A percentile compares a stretch with the other conserved stretches of the same genome.
phyloP scores from a whole-genome alignment of 2,888 invertebrate species.

The Dicycla oo region DNA sequence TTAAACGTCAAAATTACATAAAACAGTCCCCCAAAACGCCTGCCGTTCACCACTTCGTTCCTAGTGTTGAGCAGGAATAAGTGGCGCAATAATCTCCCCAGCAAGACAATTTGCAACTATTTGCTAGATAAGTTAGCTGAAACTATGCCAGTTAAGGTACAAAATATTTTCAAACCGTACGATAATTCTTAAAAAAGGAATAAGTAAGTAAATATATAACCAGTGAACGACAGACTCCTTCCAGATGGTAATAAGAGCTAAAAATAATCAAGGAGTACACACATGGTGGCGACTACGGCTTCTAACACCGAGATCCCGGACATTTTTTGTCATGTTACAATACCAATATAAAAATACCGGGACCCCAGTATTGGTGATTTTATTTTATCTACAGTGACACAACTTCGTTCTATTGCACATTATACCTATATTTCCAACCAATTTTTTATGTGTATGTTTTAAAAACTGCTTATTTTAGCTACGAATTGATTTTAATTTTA shows the following conservation, averaged over 20 bases:
- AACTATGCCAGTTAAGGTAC: neutral
- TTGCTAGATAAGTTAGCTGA: neutral
- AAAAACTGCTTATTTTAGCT: too few relatives aligned
- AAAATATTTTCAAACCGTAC: neutral
- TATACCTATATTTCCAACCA: too few relatives aligned
- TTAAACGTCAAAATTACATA: neutral
- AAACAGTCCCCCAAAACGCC: neutral
- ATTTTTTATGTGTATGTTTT: too few relatives aligned
- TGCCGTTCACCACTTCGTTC: too few relatives aligned
- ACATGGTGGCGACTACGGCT: slow-evolving; percentile 36
- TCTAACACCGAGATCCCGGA: too few relatives aligned
- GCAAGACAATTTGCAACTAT: neutral
- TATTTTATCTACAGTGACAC: too few relatives aligned
- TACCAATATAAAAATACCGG: too few relatives aligned
- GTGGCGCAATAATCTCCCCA: neutral
- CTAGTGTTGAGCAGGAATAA: neutral
- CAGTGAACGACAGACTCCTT: slow-evolving; percentile 9
- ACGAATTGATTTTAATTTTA: too few relatives aligned
- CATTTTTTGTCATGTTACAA: too few relatives aligned
- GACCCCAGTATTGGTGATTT: too few relatives aligned
- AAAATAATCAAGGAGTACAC: slow-evolving; percentile 25
- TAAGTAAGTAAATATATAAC: too few relatives aligned
- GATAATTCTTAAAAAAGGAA: neutral
- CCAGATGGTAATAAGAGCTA: slow-evolving; percentile 30
- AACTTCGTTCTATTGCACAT: too few relatives aligned